phyloP scores from a whole-genome alignment of 2,113 vertebrate species.

The Fregetta grallaria region DNA sequence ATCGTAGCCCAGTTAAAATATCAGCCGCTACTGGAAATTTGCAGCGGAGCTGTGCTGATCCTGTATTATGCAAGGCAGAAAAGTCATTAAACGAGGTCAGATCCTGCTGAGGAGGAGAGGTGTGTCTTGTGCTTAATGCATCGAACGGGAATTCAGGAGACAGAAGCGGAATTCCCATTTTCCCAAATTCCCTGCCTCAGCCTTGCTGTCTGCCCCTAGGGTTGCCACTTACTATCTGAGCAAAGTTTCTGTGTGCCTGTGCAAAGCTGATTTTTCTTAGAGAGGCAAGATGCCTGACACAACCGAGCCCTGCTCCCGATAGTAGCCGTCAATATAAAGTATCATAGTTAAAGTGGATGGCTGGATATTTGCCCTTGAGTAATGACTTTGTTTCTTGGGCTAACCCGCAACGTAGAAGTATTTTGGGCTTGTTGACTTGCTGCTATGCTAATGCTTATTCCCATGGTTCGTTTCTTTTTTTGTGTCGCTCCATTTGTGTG shows the following conservation, averaged over 20 bases:
- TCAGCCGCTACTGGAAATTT: background rate
- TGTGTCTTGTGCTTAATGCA: background rate
- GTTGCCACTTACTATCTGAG: background rate
- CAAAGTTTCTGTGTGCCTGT: background rate
- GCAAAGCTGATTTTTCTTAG: background rate
- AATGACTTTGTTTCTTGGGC: background rate
- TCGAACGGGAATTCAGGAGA: background rate
- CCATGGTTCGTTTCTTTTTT: background rate
- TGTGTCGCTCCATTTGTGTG: background rate
- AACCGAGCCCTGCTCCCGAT: rapidly evolving
- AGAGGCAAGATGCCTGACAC: background rate
- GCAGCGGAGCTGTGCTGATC: background rate
- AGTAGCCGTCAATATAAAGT: background rate
- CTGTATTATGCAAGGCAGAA: background rate
- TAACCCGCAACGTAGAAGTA: background rate
- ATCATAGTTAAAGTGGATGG: background rate
- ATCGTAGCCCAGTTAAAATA: background rate
- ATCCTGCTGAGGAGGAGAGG: background rate
- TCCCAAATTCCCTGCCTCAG: background rate
- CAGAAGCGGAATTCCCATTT: background rate
- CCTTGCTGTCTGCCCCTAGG: background rate
- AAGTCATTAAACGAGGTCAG: background rate
- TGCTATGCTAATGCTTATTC: background rate
- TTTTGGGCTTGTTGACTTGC: background rate
- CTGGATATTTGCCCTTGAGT: background rate